Evolutionary conservation across 2,888 invertebrate species (phyloP).

Genomic region (Alcis repandata): DNA sequence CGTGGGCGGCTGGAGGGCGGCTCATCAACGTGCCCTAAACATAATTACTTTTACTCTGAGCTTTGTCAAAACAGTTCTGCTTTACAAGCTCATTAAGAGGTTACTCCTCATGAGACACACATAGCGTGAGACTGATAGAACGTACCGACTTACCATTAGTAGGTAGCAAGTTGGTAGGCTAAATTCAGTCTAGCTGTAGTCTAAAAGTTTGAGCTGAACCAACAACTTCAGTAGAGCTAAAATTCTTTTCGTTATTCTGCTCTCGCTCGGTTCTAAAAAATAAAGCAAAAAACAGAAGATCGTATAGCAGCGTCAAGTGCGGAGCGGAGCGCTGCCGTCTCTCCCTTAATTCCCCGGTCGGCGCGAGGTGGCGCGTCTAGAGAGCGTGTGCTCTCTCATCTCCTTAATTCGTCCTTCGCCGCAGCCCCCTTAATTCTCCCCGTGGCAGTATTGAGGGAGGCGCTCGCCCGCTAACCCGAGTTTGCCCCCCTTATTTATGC

Average conservation of each 20-base stretch:
- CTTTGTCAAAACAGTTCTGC: slow-evolving; percentile 35
- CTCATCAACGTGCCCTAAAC: slow-evolving; percentile 40
- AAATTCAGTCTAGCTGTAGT: slow-evolving; percentile 5
- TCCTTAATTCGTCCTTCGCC: slow-evolving; percentile 87
- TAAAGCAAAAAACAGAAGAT: slow-evolving; percentile 46
- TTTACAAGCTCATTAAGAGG: not conserved
- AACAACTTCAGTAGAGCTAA: slow-evolving; percentile 12
- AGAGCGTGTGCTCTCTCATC: slow-evolving; percentile 86
- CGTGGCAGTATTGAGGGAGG: slow-evolving; percentile 73
- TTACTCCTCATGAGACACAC: not conserved
- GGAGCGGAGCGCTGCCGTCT: slow-evolving; percentile 47
- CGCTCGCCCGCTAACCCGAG: slow-evolving; percentile 84
- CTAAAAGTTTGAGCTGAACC: not conserved
- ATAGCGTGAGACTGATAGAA: not conserved
- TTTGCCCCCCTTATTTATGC: slow-evolving; percentile 84
- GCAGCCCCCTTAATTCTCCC: slow-evolving; percentile 83
- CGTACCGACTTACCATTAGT: not conserved
- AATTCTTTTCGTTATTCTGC: slow-evolving; percentile 34
- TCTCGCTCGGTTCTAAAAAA: slow-evolving; percentile 37
- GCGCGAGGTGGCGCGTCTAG: slow-evolving; percentile 81
- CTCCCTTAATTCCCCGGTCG: slow-evolving; percentile 78
- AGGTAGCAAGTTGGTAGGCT: not conserved
- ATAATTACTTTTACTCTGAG: slow-evolving; percentile 44
- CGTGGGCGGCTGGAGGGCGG: slow-evolving; percentile 58
- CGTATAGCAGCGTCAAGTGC: slow-evolving; percentile 43